These are phyloP conservation scores for Lamellibrachia columna DNA, from an alignment of 2,888 invertebrate genomes.

Conservation along the genomic window DNA sequence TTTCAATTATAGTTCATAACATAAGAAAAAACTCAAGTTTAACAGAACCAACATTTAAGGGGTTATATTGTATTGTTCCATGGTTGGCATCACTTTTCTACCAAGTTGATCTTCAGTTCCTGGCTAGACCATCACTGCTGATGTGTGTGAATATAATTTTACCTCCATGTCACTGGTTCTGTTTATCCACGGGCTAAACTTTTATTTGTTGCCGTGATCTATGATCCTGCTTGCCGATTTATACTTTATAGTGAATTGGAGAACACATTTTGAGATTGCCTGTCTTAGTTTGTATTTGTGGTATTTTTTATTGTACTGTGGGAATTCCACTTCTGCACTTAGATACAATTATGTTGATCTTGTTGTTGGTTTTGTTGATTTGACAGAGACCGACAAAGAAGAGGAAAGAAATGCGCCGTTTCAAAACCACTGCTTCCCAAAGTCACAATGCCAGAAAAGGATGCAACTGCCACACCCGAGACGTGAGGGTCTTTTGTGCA, in stretches of 20 bases:
- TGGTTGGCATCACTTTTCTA: neutral
- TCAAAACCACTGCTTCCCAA: conserved; percentile 54
- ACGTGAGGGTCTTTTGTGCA: neutral
- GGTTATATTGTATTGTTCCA: neutral
- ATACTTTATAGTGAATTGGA: too few relatives aligned
- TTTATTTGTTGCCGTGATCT: too few relatives aligned
- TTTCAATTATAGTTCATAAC: neutral
- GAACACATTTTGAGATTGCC: neutral
- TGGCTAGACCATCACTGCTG: neutral
- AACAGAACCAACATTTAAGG: neutral
- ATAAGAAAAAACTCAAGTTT: neutral
- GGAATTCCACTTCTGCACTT: neutral
- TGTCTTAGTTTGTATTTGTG: neutral
- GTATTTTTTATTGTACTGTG: neutral
- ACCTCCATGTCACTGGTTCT: neutral
- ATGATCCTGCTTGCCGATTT: too few relatives aligned
- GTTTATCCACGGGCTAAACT: too few relatives aligned
- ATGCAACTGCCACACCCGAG: neutral
- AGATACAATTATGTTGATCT: neutral
- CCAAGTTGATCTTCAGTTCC: neutral
- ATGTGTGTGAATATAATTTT: neutral
- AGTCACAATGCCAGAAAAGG: conserved; percentile 44
- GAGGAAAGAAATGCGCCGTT: conserved; percentile 51
- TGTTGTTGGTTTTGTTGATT: neutral
- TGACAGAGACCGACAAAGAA: conserved; percentile 43